These are phyloP conservation scores for Epinotia nisella DNA, from an alignment of 2,888 invertebrate genomes.

Conservation along the genomic window DNA sequence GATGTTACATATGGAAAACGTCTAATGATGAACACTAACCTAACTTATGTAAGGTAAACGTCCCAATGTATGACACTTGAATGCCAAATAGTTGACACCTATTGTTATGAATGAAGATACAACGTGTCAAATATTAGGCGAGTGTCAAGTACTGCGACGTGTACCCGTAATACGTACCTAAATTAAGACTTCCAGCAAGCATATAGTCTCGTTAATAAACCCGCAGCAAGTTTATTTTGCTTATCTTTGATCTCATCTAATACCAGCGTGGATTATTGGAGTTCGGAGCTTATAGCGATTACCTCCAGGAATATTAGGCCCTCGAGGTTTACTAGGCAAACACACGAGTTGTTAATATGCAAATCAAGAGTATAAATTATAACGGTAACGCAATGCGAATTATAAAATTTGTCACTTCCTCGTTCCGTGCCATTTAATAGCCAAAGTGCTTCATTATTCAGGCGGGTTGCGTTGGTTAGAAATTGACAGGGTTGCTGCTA, in stretches of 20 bases:
- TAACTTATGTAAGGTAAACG: no score
- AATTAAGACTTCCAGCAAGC: not conserved
- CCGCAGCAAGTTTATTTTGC: conserved; percentile 16
- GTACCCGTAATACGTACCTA: not conserved
- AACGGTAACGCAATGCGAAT: conserved; percentile 22
- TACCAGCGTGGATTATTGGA: conserved; percentile 28
- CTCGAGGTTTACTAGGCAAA: conserved; percentile 36
- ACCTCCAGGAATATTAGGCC: conserved; percentile 23
- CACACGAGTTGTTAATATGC: conserved; percentile 36
- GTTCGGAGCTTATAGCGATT: conserved; percentile 30
- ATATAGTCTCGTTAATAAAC: not conserved
- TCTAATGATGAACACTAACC: no score
- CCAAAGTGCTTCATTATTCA: not conserved
- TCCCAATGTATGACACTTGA: no score
- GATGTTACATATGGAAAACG: no score
- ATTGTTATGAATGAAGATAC: no score
- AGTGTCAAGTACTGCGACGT: no score
- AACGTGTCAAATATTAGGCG: no score
- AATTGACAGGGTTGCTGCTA: not conserved
- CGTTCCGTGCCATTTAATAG: not conserved
- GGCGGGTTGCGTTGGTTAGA: not conserved
- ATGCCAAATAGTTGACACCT: no score
- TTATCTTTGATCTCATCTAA: conserved; percentile 30
- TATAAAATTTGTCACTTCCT: conserved; percentile 7
- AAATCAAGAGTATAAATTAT: conserved; percentile 35